Percentiles rank a stretch among this genome's conserved stretches.
Evolutionary conservation across 2,797 vertebrate species (phyloP).

Genomic region (Sebastes hubbsi): DNA sequence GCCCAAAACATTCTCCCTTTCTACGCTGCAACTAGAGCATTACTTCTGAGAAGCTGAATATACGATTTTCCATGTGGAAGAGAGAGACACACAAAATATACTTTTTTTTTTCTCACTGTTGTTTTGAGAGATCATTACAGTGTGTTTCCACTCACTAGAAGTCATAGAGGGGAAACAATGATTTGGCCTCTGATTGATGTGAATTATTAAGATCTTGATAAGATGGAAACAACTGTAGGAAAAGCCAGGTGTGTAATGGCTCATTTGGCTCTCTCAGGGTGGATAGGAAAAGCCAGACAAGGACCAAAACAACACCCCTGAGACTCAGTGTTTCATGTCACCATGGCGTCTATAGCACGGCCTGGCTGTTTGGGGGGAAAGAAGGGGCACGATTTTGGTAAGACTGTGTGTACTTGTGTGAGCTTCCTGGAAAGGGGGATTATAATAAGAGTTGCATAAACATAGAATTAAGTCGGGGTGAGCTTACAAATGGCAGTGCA

Average conservation of each 20-base stretch:
- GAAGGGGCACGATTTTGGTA: not conserved
- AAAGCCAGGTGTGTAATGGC: constrained; percentile 29
- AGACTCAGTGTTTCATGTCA: constrained; percentile 34
- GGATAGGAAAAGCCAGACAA: constrained; percentile 25
- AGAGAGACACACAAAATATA: constrained; percentile 19
- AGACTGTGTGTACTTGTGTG: not conserved
- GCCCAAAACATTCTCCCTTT: constrained; percentile 76
- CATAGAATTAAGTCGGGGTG: constrained; percentile 57
- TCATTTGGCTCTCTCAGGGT: constrained; percentile 7
- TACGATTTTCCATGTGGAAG: constrained; percentile 63
- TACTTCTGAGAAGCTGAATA: constrained; percentile 61
- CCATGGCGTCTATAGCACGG: not conserved
- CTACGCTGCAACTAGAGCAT: constrained; percentile 73
- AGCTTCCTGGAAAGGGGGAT: constrained; percentile 43
- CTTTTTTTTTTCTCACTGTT: constrained; percentile 44
- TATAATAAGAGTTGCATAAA: constrained; percentile 61
- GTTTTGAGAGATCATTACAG: constrained; percentile 46
- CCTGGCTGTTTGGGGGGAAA: not conserved
- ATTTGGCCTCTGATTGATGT: constrained; percentile 39
- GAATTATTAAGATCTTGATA: constrained; percentile 50
- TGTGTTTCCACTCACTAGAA: constrained; percentile 54
- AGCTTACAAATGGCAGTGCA: constrained; percentile 51
- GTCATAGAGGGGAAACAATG: constrained; percentile 38
- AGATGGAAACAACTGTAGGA: constrained; percentile 31
- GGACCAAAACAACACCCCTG: constrained; percentile 8